Evolutionary conservation across 2,888 invertebrate species (phyloP).

Genomic region (Platypus cylindrus): DNA sequence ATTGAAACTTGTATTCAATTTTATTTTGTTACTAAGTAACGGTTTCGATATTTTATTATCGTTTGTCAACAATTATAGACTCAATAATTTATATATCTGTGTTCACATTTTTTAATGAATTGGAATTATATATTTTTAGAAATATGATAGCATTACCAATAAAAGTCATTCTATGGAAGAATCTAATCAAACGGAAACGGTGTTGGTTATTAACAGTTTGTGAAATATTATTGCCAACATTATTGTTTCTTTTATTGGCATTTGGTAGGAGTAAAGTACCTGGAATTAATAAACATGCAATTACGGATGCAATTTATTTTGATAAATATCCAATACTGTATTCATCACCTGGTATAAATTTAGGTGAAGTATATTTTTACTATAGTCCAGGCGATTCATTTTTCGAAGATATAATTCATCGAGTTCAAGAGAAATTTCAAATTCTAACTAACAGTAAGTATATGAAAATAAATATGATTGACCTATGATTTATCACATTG

Average conservation of each 20-base stretch:
- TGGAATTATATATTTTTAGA: no score
- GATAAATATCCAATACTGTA: constrained; percentile 9
- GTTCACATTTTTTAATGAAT: no score
- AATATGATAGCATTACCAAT: no score
- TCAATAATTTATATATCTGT: no score
- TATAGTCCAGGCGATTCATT: constrained; percentile 27
- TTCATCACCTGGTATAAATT: constrained; percentile 14
- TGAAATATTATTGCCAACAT: constrained; percentile 28
- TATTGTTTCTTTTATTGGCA: constrained; percentile 29
- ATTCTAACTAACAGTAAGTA: constrained; percentile 27
- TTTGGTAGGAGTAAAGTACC: constrained; percentile 28
- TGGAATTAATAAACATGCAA: constrained; percentile 25
- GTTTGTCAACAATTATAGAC: no score
- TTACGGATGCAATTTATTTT: constrained; percentile 24
- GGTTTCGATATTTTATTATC: no score
- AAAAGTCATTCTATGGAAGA: constrained; percentile 31
- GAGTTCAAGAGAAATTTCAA: constrained; percentile 25
- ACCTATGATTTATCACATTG: no score
- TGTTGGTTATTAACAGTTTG: constrained; percentile 29
- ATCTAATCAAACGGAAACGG: constrained; percentile 27
- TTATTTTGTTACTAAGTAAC: no score
- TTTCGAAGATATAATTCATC: constrained; percentile 24
- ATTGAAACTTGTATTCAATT: no score
- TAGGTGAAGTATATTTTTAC: constrained; percentile 18
- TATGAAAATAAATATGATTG: not conserved